phyloP scores from a whole-genome alignment of 1,140 invertebrate genomes.

The Doryteuthis pealeii region DNA sequence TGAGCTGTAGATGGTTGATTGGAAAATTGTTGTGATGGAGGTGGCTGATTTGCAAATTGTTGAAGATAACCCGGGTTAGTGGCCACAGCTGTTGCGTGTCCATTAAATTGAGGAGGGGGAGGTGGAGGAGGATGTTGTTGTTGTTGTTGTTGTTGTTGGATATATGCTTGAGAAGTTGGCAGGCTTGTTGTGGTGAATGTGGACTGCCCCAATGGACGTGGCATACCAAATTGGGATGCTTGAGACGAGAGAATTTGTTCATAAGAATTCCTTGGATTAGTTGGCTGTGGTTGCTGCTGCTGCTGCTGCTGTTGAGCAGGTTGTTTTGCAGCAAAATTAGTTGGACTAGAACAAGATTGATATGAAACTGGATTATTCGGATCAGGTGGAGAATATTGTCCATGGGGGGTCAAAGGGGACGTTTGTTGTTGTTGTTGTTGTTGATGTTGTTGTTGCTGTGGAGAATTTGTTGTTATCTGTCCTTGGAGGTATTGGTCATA shows the following conservation, averaged over 20 bases:
- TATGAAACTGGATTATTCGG: background rate
- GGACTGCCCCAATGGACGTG: background rate
- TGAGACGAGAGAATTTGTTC: constrained; percentile 3
- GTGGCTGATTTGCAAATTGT: constrained; percentile 6
- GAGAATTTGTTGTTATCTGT: background rate
- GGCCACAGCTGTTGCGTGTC: constrained; percentile 1
- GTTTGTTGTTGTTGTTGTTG: background rate
- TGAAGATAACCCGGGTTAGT: background rate
- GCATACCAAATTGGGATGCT: background rate
- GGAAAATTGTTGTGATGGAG: background rate
- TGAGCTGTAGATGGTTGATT: background rate
- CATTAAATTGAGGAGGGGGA: background rate
- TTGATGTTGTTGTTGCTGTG: background rate
- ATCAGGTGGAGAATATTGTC: constrained; percentile 2
- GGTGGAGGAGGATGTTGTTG: background rate
- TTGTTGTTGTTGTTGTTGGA: background rate
- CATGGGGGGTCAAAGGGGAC: background rate
- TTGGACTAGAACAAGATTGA: constrained; percentile 12
- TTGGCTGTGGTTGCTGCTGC: background rate
- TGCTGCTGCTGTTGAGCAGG: background rate
- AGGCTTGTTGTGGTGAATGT: background rate
- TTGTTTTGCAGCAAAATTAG: background rate
- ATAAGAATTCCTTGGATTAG: background rate
- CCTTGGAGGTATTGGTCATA: background rate
- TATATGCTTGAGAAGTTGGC: background rate